Evolutionary conservation across 1,140 invertebrate species (phyloP).

Genomic region (Lepidurus apus): DNA sequence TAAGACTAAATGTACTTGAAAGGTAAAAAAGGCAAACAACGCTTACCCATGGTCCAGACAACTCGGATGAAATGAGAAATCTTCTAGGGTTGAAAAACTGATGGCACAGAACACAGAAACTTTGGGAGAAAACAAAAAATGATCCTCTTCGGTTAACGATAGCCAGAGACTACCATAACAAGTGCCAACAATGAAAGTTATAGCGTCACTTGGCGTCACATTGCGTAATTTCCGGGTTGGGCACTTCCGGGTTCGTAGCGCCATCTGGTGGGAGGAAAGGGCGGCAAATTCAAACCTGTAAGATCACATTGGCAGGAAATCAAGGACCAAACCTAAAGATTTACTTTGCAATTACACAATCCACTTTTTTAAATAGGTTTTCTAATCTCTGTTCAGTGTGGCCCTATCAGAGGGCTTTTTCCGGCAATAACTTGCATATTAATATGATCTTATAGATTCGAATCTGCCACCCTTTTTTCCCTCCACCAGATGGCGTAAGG

Average conservation of each 20-base stretch:
- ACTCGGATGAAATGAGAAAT: background rate
- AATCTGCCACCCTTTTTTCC: background rate
- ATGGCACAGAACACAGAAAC: background rate
- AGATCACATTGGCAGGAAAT: background rate
- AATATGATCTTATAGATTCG: constrained; percentile 7
- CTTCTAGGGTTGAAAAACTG: background rate
- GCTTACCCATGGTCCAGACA: background rate
- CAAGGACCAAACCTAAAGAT: background rate
- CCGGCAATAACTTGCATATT: background rate
- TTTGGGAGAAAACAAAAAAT: background rate
- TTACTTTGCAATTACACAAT: background rate
- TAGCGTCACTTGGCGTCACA: background rate
- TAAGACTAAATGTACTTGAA: background rate
- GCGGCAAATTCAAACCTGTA: background rate
- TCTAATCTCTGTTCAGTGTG: background rate
- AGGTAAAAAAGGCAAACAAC: background rate
- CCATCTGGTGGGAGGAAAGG: background rate
- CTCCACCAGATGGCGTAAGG: background rate
- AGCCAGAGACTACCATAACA: background rate
- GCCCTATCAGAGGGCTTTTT: background rate
- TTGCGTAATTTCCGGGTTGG: background rate
- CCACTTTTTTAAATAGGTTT: background rate
- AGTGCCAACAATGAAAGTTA: background rate
- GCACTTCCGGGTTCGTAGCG: background rate
- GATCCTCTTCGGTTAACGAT: background rate